A percentile compares a stretch with the other conserved stretches of the same genome.
phyloP scores from a whole-genome alignment of 2,113 vertebrate species.

The Carassius gibelio region DNA sequence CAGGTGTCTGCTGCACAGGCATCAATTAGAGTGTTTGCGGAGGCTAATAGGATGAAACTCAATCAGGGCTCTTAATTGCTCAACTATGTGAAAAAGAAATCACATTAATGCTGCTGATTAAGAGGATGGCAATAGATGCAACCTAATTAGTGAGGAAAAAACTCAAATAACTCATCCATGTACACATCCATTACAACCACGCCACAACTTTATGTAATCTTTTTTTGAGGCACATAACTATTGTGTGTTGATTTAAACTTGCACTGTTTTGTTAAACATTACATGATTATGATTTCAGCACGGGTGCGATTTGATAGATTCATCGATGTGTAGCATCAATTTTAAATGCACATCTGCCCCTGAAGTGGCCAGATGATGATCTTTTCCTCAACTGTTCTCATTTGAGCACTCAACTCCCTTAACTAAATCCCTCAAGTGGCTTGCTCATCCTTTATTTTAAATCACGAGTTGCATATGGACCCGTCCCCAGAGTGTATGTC shows the following conservation, averaged over 20 bases:
- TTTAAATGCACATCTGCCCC: slow-evolving; percentile 48
- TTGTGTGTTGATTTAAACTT: slow-evolving; percentile 6
- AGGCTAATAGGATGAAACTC: slow-evolving; percentile 99
- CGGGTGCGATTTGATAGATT: background rate
- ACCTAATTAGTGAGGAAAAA: slow-evolving; percentile 81
- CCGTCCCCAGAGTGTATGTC: slow-evolving; percentile 18
- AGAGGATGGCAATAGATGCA: slow-evolving; percentile 90
- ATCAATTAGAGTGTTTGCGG: slow-evolving; percentile 97
- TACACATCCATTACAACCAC: slow-evolving; percentile 16
- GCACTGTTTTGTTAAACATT: background rate
- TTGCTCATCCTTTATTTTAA: slow-evolving; percentile 17
- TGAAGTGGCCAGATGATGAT: slow-evolving; percentile 14
- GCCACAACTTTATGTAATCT: background rate
- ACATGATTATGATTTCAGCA: background rate
- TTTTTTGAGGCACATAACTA: background rate
- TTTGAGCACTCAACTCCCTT: slow-evolving; percentile 32
- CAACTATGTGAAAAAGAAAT: slow-evolving; percentile 96
- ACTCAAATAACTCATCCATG: slow-evolving; percentile 20
- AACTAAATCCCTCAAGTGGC: slow-evolving; percentile 52
- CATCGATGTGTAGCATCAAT: slow-evolving; percentile 28
- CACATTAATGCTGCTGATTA: slow-evolving; percentile 99
- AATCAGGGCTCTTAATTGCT: slow-evolving; percentile 97
- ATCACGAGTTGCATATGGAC: slow-evolving; percentile 33
- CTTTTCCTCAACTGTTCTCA: slow-evolving; percentile 19
- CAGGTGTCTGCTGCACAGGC: slow-evolving; percentile 88